Base-by-base conservation (phyloP, 2,888 invertebrate genomes). In the Caenorhabditis imperialis region DNA sequence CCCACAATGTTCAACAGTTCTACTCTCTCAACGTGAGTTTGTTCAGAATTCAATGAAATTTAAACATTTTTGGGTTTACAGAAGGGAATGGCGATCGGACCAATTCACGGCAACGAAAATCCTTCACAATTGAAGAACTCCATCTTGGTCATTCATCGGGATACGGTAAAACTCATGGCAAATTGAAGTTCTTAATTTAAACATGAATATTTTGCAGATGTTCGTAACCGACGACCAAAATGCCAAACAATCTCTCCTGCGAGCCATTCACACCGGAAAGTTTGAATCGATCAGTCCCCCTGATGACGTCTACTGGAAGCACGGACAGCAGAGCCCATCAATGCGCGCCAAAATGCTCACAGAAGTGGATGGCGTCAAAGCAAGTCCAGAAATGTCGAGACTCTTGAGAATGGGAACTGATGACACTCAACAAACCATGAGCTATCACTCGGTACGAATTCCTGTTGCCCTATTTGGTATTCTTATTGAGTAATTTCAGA, bases 241-340 rank as follows among this genome's bases (percentile, higher is more conserved):
- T 2, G 78, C 80, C 1, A 83, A 84, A 57, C 78, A 82, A 50
- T 77, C 81, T 1, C 74, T 85, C 4, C 74, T 85, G 5, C 79
- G 81, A 14, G 70, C 79, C 1, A 80, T 80, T 10, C 83, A 84
- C 30, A 80, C 78, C 44, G 80, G 79, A 54, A 77, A 79, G 27
- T 69, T 81, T 48, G 78, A 78, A n/a, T 45, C 37, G 12, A 48
- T 67, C 7, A 74, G 55, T 40, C 65, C 48, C 16, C 87, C 84
- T 54, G 88, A 86, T 62, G 89, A 88, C 71, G 84, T 84, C 51
- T 88, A 86, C 78, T 88, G 88, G 88, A 79, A 88, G 27, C 65
- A 77, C 47, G 47, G 48, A 8, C 62, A 71, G 27, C 62, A 55
- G 30, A 73, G 73, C 20, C 73, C 73, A 14, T 20, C 44, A 16